These are phyloP conservation scores for Ips nitidus DNA, from an alignment of 1,140 invertebrate genomes.

Conservation along the genomic window DNA sequence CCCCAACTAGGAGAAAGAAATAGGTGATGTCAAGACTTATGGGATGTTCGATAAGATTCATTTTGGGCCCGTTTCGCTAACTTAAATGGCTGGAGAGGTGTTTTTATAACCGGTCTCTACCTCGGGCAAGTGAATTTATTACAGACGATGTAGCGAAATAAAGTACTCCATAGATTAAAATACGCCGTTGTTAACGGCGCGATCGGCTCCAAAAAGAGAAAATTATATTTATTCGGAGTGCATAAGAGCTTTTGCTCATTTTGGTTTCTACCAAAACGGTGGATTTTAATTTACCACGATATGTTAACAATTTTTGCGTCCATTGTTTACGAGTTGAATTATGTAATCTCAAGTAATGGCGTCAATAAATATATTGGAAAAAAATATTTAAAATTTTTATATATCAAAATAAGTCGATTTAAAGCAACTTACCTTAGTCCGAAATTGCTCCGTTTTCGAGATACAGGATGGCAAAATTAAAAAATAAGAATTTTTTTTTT, in stretches of 20 bases:
- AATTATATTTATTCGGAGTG: constrained; percentile 4
- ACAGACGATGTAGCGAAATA: constrained; percentile 49
- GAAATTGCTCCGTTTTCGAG: too few species aligned
- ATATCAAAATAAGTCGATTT: too few species aligned
- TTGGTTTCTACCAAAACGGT: background rate
- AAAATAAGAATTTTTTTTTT: too few species aligned
- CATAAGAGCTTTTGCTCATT: background rate
- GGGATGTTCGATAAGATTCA: constrained; percentile 58
- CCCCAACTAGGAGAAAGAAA: constrained; percentile 52
- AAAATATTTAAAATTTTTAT: too few species aligned
- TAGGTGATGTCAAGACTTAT: constrained; percentile 58
- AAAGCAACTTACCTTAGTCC: too few species aligned
- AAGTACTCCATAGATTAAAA: constrained; percentile 39
- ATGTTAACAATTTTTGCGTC: too few species aligned
- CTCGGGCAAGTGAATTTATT: constrained; percentile 50
- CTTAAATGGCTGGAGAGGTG: constrained; percentile 53
- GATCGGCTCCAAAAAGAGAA: constrained; percentile 3
- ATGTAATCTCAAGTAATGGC: too few species aligned
- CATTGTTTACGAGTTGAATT: too few species aligned
- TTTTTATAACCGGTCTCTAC: constrained; percentile 52
- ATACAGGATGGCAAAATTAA: too few species aligned
- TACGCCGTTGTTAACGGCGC: constrained; percentile 20
- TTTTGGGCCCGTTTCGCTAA: constrained; percentile 51
- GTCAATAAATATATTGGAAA: too few species aligned
- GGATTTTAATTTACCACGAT: too few species aligned